Conservation (phyloP, 1,140 invertebrate genomes). For the Limonius californicus region DNA sequence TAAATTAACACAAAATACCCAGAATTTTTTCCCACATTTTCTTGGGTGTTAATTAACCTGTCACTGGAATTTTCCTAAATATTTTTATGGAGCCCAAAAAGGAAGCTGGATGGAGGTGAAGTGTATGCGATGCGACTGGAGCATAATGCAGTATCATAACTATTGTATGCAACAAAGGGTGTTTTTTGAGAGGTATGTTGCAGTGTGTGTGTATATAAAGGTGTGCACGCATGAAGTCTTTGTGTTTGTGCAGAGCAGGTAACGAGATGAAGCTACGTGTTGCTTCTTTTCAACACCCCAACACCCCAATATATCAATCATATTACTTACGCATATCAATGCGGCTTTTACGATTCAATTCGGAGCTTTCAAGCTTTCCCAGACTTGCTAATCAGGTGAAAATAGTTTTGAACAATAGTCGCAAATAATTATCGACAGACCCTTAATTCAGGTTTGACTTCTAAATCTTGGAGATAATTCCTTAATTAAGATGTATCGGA, state of each 20-base stretch:
- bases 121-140: conserved; percentile 3
- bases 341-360: conserved; percentile 11
- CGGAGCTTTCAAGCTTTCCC: too few species aligned
- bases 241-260: conserved; percentile 34
- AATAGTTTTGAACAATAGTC: background rate
- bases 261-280: conserved; percentile 26
- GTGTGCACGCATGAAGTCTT: conserved; percentile 30
- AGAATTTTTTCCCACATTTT: too few species aligned
- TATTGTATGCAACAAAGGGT: conserved; percentile 30
- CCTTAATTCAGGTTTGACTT: too few species aligned
- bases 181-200: conserved; percentile 33
- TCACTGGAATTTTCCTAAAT: too few species aligned
- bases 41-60: too few species aligned
- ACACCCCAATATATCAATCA: conserved; percentile 34
- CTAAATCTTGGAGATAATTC: too few species aligned
- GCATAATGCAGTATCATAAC: conserved; percentile 11
- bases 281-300: conserved; percentile 16
- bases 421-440: background rate
- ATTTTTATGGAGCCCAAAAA: too few species aligned
- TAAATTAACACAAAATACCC: too few species aligned
- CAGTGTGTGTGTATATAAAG: conserved; percentile 27
- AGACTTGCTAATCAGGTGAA: background rate
- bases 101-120: too few species aligned
- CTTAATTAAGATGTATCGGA: too few species aligned
- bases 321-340: conserved; percentile 32